Percentiles rank a stretch among this genome's conserved stretches.
Conservation (phyloP, 2,113 vertebrate species). For the Plecturocebus donacophilus region DNA sequence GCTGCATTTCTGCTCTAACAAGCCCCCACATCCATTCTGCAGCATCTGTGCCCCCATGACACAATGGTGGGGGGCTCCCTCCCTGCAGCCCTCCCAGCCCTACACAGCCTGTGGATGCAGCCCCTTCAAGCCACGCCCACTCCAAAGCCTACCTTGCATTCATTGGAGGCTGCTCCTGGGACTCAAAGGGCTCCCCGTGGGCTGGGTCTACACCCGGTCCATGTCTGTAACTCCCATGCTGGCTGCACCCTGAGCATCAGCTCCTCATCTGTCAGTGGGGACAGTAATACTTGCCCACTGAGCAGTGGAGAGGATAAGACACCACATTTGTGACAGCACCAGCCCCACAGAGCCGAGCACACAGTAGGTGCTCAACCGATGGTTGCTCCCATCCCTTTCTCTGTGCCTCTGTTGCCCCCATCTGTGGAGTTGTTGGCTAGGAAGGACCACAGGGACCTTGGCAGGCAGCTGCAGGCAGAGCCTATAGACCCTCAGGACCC, state of each 20-base stretch:
- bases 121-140: neutral
- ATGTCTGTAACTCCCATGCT: neutral
- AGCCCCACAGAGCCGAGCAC: neutral
- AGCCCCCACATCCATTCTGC: neutral
- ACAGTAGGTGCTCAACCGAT: neutral
- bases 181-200: neutral
- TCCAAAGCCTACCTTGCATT: neutral
- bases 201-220: neutral
- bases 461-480: neutral
- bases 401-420: neutral
- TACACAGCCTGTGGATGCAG: neutral
- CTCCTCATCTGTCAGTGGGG: neutral
- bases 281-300: neutral
- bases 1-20: neutral
- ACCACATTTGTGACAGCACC: neutral
- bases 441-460: neutral
- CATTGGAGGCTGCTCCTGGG: neutral
- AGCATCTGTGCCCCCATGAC: neutral
- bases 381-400: neutral
- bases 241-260: neutral
- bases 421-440: neutral
- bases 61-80: neutral
- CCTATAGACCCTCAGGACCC: neutral
- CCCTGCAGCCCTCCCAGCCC: too few relatives aligned
- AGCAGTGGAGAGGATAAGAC: neutral